These are phyloP conservation scores for Fringilla coelebs DNA, from an alignment of 2,797 vertebrate genomes.

Conservation along the genomic window DNA sequence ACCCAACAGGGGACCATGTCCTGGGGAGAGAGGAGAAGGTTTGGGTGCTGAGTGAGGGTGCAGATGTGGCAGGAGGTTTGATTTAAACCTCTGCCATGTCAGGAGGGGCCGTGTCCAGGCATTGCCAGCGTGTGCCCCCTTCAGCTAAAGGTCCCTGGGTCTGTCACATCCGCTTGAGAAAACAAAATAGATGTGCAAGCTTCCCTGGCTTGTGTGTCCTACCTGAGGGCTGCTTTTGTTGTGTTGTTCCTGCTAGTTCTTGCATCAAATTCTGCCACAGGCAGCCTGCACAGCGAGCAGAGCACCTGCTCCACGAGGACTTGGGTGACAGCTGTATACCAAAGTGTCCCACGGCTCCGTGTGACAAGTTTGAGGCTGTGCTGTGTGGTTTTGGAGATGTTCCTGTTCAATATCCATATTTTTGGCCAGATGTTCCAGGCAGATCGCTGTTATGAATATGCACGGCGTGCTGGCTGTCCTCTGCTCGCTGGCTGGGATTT, in stretches of 20 bases:
- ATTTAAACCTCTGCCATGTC: background rate
- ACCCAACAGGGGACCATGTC: background rate
- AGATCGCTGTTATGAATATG: background rate
- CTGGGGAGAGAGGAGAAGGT: background rate
- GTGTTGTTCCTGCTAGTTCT: background rate
- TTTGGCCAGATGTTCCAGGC: background rate
- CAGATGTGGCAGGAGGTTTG: background rate
- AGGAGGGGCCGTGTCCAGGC: background rate
- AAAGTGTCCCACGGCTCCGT: background rate
- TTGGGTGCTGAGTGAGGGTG: background rate
- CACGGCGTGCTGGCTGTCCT: background rate
- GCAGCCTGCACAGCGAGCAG: background rate
- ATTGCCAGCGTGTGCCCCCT: rapidly evolving
- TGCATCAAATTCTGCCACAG: background rate
- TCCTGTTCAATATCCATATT: background rate
- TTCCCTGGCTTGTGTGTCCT: background rate
- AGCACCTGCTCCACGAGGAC: background rate
- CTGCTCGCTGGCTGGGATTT: background rate
- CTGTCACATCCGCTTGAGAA: background rate
- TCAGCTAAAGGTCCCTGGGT: background rate
- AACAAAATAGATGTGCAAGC: background rate
- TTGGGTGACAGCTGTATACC: slow-evolving; percentile 31
- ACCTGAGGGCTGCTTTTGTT: background rate
- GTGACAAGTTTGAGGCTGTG: background rate
- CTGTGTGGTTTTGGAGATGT: background rate